Evolutionary conservation across 2,797 vertebrate genomes (phyloP).

Genomic region (Girardinus metallicus): DNA sequence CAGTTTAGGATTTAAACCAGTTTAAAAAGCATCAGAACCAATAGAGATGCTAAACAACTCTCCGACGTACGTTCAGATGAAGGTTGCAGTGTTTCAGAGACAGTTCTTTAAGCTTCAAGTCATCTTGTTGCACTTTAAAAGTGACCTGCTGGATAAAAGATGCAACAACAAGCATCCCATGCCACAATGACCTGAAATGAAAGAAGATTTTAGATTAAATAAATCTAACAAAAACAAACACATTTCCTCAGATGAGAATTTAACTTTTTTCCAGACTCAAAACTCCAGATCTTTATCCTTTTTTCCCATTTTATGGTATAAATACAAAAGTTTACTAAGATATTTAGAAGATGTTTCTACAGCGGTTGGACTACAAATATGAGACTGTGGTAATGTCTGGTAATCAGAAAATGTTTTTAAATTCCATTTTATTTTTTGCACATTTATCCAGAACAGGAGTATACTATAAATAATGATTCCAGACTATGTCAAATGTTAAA

Average conservation of each 20-base stretch:
- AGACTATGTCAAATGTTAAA: background rate
- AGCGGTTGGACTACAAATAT: background rate
- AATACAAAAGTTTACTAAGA: background rate
- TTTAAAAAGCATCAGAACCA: background rate
- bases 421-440: background rate
- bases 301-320: background rate
- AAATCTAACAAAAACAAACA: background rate
- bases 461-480: background rate
- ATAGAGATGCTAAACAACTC: background rate
- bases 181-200: constrained; percentile 68
- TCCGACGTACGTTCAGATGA: constrained; percentile 65
- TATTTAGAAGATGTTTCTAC: background rate
- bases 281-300: background rate
- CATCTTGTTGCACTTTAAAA: constrained; percentile 36
- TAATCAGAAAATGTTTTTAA: background rate
- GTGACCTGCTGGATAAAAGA: constrained; percentile 78
- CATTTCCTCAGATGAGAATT: background rate
- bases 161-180: constrained; percentile 67
- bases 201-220: background rate
- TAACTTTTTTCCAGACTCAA: background rate
- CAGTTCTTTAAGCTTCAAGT: constrained; percentile 53
- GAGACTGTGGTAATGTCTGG: background rate
- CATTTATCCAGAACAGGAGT: background rate
- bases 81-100: constrained; percentile 75
- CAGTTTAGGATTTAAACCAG: background rate